Evolutionary conservation across 2,888 invertebrate genomes (phyloP).

Genomic region (Bhutanitis thaidina): DNA sequence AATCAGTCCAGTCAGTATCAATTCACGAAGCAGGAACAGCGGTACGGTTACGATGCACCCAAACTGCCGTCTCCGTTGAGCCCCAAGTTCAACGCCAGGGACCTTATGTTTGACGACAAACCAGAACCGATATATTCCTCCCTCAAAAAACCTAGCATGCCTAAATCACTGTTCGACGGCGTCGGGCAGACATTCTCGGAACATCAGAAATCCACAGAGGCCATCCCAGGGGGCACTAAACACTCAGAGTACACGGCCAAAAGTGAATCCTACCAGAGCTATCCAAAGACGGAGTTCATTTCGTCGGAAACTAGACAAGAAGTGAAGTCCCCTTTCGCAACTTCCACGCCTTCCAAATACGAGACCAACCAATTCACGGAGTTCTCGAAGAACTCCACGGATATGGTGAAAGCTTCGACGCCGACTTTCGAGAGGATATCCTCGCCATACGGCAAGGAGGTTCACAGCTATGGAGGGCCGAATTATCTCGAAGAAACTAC

Average conservation of each 20-base stretch:
- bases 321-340: constrained; percentile 58
- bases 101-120: constrained; percentile 67
- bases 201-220: constrained; percentile 66
- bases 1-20: constrained; percentile 44
- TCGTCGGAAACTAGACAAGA: constrained; percentile 57
- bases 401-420: constrained; percentile 60
- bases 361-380: constrained; percentile 42
- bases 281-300: constrained; percentile 59
- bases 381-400: constrained; percentile 40
- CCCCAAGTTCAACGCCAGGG: constrained; percentile 74
- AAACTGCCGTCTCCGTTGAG: constrained; percentile 56
- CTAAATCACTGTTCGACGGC: constrained; percentile 52
- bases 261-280: constrained; percentile 65
- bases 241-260: constrained; percentile 63
- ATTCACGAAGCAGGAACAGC: constrained; percentile 52
- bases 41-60: constrained; percentile 57
- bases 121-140: constrained; percentile 65
- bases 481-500: constrained; percentile 72
- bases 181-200: constrained; percentile 64
- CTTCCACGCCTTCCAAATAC: constrained; percentile 61
- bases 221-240: constrained; percentile 66
- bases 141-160: constrained; percentile 47
- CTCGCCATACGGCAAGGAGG: constrained; percentile 66
- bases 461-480: constrained; percentile 61
- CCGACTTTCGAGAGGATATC: constrained; percentile 66